Conservation (phyloP, 2,113 vertebrate genomes). For the Spermophilus dauricus region DNA sequence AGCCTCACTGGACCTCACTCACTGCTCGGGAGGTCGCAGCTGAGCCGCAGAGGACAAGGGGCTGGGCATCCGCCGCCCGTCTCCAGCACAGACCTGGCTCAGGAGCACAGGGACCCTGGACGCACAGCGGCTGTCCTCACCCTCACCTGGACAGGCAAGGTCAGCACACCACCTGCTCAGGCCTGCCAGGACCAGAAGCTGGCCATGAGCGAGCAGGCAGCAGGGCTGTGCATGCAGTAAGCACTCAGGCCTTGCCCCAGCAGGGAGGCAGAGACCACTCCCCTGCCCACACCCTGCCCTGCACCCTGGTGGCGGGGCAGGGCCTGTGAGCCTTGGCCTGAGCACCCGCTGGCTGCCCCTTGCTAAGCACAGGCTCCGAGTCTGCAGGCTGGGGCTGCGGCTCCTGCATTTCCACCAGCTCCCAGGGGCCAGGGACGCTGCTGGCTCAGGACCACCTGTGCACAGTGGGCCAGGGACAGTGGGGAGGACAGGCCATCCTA, state of each 20-base stretch:
- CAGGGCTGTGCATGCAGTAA: not conserved
- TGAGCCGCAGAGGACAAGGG: too few relatives aligned
- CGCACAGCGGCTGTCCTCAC: fast-evolving
- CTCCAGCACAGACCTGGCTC: not conserved
- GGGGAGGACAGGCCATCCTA: not conserved
- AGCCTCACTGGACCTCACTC: not conserved
- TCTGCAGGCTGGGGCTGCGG: not conserved
- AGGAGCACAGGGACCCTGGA: too few relatives aligned
- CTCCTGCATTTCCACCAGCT: not conserved
- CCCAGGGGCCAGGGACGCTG: not conserved
- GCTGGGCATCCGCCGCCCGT: not conserved
- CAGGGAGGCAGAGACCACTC: too few relatives aligned
- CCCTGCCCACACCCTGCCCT: not conserved
- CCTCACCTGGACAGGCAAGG: not conserved
- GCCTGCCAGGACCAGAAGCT: not conserved
- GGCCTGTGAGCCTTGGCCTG: not conserved
- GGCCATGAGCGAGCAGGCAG: not conserved
- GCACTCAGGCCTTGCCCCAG: not conserved
- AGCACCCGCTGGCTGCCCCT: too few relatives aligned
- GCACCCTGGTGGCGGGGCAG: not conserved
- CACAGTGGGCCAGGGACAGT: not conserved
- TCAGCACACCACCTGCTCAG: not conserved
- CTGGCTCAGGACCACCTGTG: not conserved
- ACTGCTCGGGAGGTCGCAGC: too few relatives aligned
- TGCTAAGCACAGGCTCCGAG: too few relatives aligned